Percentiles rank a stretch among this genome's conserved stretches.
Evolutionary conservation across 2,113 vertebrate genomes (phyloP).

Genomic region (Albula glossodonta): DNA sequence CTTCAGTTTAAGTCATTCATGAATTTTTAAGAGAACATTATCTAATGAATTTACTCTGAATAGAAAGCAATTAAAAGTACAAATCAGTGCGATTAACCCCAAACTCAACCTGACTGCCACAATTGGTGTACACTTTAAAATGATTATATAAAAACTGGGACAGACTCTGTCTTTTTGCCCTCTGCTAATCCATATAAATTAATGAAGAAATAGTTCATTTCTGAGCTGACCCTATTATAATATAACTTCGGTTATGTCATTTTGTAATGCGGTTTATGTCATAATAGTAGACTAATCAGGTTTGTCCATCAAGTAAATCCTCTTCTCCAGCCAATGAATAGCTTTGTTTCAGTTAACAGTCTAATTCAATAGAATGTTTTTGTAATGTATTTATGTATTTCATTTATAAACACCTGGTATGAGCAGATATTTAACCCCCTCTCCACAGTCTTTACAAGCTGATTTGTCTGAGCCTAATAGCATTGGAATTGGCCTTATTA

Average conservation of each 20-base stretch:
- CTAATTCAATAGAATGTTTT: constrained; percentile 39
- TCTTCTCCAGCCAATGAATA: constrained; percentile 62
- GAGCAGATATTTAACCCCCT: constrained; percentile 10
- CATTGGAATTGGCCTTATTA: constrained; percentile 52
- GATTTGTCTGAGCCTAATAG: constrained; percentile 42
- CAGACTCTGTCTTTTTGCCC: constrained; percentile 92
- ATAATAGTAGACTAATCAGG: constrained; percentile 82
- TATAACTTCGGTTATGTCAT: constrained; percentile 98
- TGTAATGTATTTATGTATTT: constrained; percentile 41
- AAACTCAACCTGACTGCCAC: constrained; percentile 93
- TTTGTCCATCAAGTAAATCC: constrained; percentile 76
- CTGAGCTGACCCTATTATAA: constrained; percentile 91
- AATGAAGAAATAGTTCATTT: constrained; percentile 99
- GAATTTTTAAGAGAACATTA: constrained; percentile 99
- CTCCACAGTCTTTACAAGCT: constrained; percentile 31
- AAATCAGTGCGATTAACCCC: constrained; percentile 99
- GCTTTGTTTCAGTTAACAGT: background rate
- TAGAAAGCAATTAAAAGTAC: constrained; percentile 99
- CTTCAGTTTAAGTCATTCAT: constrained; percentile 98
- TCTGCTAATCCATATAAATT: constrained; percentile 97
- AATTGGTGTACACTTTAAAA: constrained; percentile 95
- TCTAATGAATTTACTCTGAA: constrained; percentile 99
- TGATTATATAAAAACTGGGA: constrained; percentile 93
- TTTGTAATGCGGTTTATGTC: constrained; percentile 89
- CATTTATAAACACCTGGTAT: constrained; percentile 40